Evolutionary conservation across 2,888 invertebrate genomes (phyloP), one percentile per base, ranked within the genome.

Genomic region (Drosophila imparisetae): DNA sequence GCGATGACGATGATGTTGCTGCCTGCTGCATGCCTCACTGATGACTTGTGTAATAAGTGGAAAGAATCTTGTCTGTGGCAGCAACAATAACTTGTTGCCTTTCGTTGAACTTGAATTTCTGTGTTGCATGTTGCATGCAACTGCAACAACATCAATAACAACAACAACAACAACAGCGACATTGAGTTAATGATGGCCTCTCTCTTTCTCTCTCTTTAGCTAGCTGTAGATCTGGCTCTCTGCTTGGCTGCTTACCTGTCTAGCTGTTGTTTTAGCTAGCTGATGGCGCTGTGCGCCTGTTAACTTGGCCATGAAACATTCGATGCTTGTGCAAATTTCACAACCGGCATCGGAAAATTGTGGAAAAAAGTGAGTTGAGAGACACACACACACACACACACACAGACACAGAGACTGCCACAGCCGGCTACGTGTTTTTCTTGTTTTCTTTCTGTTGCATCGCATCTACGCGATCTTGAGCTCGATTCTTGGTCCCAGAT

Each of bases 241-340:
- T 30, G 42, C 57, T 62, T 67, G 57, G 63, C 53, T 62, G 66
- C 45, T 50, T 73, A 38, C 13, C 52, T 61, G 29, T 29, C 50
- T 50, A 50, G 42, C 57, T 57, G 38, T 30, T 40, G 32, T 32
- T 49, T 64, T 63, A 40, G 59, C 69, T 68, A 53, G 64, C 72
- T 73, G 61, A 10, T 36, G 29, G 21, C 34, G 60, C 87, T 87
- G 87, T 54, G 89, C 87, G 87, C 87, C 87, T 90, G 90, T 76
- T 87, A 90, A 87, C 90, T 86, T 87, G 87, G 87, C 87, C 87
- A 87, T 87, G 87, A 87, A 87, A 87, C 90, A 88, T 89, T 88
- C 73, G 83, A 80, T 72, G 86, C 79, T 78, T 69, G 66, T 81
- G 69, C 75, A 58, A 88, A 88, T 83, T 86, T 84, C 86, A 76